These are phyloP conservation scores for Leptarthrus brevirostris DNA, from an alignment of 2,888 invertebrate genomes.

Conservation along the genomic window DNA sequence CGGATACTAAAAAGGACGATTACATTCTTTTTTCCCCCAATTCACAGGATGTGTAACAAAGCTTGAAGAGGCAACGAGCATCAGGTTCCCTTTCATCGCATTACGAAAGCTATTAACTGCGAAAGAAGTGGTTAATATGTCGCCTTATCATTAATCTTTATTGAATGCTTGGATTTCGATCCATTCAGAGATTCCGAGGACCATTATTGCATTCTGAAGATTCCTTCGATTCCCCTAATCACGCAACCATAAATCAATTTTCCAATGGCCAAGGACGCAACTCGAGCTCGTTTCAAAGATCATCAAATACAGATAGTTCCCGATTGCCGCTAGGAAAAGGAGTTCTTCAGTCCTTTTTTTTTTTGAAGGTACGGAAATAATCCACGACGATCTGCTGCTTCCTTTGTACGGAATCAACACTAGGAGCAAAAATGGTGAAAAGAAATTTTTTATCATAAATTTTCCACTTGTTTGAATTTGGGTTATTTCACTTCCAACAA, in stretches of 20 bases:
- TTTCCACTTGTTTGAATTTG: constrained; percentile 52
- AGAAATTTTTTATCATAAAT: constrained; percentile 52
- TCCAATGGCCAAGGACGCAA: constrained; percentile 24
- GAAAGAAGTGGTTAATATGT: constrained; percentile 36
- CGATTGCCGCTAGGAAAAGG: not conserved
- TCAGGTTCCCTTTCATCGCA: not conserved
- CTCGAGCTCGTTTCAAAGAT: constrained; percentile 1
- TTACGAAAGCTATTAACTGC: constrained; percentile 3
- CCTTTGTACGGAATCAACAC: constrained; percentile 44
- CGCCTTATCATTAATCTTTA: constrained; percentile 43
- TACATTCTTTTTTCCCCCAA: not conserved
- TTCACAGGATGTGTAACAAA: not conserved
- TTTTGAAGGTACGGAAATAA: constrained; percentile 42
- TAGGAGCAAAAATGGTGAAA: constrained; percentile 40
- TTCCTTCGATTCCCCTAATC: constrained; percentile 27
- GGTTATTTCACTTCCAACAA: constrained; percentile 32
- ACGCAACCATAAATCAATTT: constrained; percentile 49
- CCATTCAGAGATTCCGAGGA: constrained; percentile 16
- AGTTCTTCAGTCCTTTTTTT: constrained; percentile 29
- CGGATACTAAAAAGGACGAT: not conserved
- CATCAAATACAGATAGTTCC: constrained; percentile 34
- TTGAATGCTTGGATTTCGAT: constrained; percentile 12
- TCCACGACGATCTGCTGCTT: constrained; percentile 37
- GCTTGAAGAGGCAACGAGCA: not conserved
- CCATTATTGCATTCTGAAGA: constrained; percentile 37